Evolutionary conservation across 1,140 invertebrate genomes (phyloP).

Genomic region (Carcinoscorpius rotundicauda): DNA sequence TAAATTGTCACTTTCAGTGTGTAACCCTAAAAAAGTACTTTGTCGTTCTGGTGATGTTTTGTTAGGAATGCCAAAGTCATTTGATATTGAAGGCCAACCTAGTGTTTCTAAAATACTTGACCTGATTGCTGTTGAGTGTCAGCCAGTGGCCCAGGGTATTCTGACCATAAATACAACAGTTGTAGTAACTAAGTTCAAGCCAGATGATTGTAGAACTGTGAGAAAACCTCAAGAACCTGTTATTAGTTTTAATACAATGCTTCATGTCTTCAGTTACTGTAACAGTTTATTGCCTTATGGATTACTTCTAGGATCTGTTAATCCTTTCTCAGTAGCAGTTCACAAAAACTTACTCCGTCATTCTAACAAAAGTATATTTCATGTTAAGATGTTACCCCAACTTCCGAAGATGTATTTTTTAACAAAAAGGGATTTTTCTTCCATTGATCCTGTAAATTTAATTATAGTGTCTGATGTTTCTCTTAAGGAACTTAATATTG

Average conservation of each 20-base stretch:
- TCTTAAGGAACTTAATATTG: conserved; percentile 2
- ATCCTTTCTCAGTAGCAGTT: no score
- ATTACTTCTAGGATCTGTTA: no score
- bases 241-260: no score
- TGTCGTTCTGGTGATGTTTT: conserved; percentile 12
- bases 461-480: conserved; percentile 7
- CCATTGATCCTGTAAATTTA: conserved; percentile 11
- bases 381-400: no score
- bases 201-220: no score
- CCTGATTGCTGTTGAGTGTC: conserved; percentile 10
- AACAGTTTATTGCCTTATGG: no score
- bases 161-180: conserved; percentile 6
- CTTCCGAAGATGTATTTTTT: no score
- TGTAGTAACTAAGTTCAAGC: conserved; percentile 3
- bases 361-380: no score
- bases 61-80: not conserved
- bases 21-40: conserved; percentile 1
- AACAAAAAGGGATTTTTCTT: no score
- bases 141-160: conserved; percentile 11
- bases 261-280: no score
- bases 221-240: no score
- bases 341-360: no score
- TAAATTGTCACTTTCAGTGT: conserved; percentile 3
- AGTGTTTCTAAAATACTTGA: not conserved
- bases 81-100: not conserved